Base-by-base conservation (phyloP, 30 jellyfish, hydroid and myxozoan species). In the Hydractinia echinata region DNA sequence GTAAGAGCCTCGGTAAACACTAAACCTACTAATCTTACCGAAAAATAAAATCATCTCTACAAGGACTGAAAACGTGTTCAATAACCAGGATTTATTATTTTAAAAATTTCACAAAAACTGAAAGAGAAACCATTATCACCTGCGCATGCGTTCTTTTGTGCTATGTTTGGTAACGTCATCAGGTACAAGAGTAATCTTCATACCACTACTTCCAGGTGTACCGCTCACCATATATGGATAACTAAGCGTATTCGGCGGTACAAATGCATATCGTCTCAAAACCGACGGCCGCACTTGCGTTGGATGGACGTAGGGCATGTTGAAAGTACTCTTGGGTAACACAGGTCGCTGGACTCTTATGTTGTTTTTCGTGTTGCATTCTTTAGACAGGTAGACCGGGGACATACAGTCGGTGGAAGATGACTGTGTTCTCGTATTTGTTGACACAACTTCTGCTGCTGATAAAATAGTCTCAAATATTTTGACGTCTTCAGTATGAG, bases 101-200 rank as follows among this genome's bases (percentile, higher is more conserved):
- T 30, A 30, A 30, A 30, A 30, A 30, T 0, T 30, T 30, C 44
- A 30, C 44, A 30, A 30, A 30, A 30, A 30, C 44, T 30, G 44
- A 10, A 58, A 6, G 4, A 72, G 56, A 78, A 55, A 11, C 79
- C 15, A 30, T 13, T 19, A 60, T 54, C 15, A 89, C 97, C 97
- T 89, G 69, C 97, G 81, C 39, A 84, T 88, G 55, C 97, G 70
- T 61, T 89, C 97, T 55, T 89, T 89, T 71, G 71, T 84, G 74
- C 97, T 89, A 58, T 89, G 97, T 56, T 85, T 84, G 10, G 87
- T 84, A 50, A 76, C 62, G 7, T 84, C 89, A 54, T 89, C 97
- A 4, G 97, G 95, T 16, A 85, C 61, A 67, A 77, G 55, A 4
- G 97, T 71, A 52, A 89, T 51, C 52, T 77, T 80, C 94, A 85